These are phyloP conservation scores for Poicephalus meyeri DNA, from an alignment of 2,113 vertebrate genomes.

Conservation along the genomic window DNA sequence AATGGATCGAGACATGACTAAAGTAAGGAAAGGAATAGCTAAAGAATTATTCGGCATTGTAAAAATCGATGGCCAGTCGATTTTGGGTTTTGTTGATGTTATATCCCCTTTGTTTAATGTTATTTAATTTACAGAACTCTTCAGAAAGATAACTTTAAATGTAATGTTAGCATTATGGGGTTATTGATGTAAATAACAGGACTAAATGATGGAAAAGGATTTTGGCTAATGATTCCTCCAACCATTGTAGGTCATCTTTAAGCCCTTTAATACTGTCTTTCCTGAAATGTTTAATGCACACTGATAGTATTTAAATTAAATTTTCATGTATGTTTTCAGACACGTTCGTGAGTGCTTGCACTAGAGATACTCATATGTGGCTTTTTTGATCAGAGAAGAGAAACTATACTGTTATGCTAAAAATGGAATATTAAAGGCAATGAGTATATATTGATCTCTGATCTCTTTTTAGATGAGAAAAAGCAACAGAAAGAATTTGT, in stretches of 20 bases:
- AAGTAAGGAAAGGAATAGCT: conserved; percentile 74
- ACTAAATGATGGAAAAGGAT: neutral
- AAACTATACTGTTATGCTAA: neutral
- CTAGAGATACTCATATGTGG: neutral
- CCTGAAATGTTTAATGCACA: neutral
- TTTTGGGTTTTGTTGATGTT: neutral
- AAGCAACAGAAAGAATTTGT: neutral
- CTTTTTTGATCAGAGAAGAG: neutral
- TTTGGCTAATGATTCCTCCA: neutral
- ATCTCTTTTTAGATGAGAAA: neutral
- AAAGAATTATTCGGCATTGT: neutral
- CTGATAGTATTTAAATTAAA: neutral
- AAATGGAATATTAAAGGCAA: neutral
- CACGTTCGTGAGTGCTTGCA: neutral
- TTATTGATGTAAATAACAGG: neutral
- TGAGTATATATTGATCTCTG: neutral
- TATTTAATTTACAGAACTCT: neutral
- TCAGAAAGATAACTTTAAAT: neutral
- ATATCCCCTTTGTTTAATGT: neutral
- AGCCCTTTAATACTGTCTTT: neutral
- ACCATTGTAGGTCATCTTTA: neutral
- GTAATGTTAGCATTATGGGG: neutral
- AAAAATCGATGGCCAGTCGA: neutral
- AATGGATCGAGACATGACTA: conserved; percentile 99
- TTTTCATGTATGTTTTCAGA: neutral